These are phyloP conservation scores for Stercorarius parasiticus DNA, from an alignment of 2,113 vertebrate species.

Conservation along the genomic window DNA sequence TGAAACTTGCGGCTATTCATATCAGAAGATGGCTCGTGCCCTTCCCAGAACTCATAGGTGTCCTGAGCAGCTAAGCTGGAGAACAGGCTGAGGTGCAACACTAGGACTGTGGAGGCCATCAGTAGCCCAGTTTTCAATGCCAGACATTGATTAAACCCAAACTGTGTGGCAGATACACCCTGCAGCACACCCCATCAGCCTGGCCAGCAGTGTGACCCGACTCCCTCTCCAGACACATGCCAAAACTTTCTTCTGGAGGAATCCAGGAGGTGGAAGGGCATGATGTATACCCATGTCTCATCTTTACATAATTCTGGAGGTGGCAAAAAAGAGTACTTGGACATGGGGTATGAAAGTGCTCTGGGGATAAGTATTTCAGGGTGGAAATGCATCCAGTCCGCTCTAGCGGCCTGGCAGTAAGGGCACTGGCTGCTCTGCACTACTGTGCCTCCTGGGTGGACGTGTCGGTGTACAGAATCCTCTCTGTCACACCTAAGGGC, in stretches of 20 bases:
- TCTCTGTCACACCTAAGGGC: neutral
- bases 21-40: accelerated
- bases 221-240: neutral
- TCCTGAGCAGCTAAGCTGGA: neutral
- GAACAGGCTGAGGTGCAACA: neutral
- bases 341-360: neutral
- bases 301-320: neutral
- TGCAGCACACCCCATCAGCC: neutral
- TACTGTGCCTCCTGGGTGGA: neutral
- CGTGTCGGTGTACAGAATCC: neutral
- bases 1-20: neutral
- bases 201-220: too few relatives aligned
- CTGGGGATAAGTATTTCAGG: neutral
- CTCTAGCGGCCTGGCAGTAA: neutral
- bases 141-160: neutral
- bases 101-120: neutral
- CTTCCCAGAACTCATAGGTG: neutral
- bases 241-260: neutral
- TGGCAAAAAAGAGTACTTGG: neutral
- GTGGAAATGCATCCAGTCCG: neutral
- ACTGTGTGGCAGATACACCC: neutral
- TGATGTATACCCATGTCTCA: neutral
- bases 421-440: neutral
- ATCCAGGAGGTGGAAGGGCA: neutral
- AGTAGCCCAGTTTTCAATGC: neutral